These are phyloP conservation scores for Coenobita brevimanus DNA, from an alignment of 1,140 invertebrate species.

Conservation along the genomic window DNA sequence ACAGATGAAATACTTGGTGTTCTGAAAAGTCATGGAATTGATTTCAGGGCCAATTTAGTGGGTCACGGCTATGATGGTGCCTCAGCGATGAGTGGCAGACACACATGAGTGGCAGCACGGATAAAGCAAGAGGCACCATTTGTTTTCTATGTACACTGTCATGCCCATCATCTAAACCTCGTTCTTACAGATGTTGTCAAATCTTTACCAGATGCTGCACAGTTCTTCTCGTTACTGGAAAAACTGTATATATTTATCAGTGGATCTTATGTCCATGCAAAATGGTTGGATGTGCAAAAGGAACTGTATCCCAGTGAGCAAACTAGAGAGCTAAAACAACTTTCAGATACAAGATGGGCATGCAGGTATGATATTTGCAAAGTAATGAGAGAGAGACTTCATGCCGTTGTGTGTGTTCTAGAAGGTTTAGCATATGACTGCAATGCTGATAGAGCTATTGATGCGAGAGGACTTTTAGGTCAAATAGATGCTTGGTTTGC, in stretches of 20 bases:
- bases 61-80: constrained; percentile 4
- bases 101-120: constrained; percentile 23
- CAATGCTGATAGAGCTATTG: constrained; percentile 16
- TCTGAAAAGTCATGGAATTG: too few species aligned
- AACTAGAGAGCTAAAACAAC: constrained; percentile 33
- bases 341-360: constrained; percentile 30
- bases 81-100: constrained; percentile 22
- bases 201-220: constrained; percentile 11
- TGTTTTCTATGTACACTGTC: constrained; percentile 22
- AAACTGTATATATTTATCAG: too few species aligned
- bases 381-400: constrained; percentile 9
- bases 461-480: constrained; percentile 25
- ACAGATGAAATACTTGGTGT: too few species aligned
- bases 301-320: constrained; percentile 37
- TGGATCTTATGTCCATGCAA: too few species aligned
- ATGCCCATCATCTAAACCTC: too few species aligned
- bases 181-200: too few species aligned
- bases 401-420: background rate
- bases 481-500: constrained; percentile 14
- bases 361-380: constrained; percentile 38
- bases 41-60: too few species aligned
- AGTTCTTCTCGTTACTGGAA: constrained; percentile 9
- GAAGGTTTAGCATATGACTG: constrained; percentile 34
- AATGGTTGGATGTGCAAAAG: too few species aligned
- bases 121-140: constrained; percentile 25